Conservation (phyloP, 2,888 invertebrate species). For the Acleris holmiana region DNA sequence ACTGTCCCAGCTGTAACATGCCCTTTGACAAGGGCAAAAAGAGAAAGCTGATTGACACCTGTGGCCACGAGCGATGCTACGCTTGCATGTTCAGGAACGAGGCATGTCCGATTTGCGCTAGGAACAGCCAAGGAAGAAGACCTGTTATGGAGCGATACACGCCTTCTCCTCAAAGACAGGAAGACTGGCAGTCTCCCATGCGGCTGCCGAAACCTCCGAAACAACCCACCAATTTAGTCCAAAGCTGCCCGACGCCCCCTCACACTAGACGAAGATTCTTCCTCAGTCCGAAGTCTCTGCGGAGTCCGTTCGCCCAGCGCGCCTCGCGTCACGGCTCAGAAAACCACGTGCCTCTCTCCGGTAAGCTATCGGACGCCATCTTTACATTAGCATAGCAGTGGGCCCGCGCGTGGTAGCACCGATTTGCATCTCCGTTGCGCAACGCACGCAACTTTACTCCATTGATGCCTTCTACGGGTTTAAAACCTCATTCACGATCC, state of each 20-base stretch:
- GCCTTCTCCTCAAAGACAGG: constrained; percentile 73
- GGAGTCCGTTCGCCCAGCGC: constrained; percentile 89
- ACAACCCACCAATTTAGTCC: constrained; percentile 78
- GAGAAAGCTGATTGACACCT: constrained; percentile 96
- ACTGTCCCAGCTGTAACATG: constrained; percentile 94
- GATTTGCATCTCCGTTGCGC: constrained; percentile 65
- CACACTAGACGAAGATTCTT: constrained; percentile 91
- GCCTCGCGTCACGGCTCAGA: constrained; percentile 79
- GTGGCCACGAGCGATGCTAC: constrained; percentile 98
- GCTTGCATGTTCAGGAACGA: constrained; percentile 97
- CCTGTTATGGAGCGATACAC: constrained; percentile 78
- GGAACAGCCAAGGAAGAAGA: constrained; percentile 67
- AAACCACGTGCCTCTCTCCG: constrained; percentile 88
- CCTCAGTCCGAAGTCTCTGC: constrained; percentile 91
- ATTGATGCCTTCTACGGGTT: constrained; percentile 65
- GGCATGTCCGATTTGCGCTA: constrained; percentile 93
- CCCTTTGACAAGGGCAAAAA: constrained; percentile 98
- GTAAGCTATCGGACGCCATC: constrained; percentile 72
- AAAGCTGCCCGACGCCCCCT: constrained; percentile 93
- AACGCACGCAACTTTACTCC: constrained; percentile 62
- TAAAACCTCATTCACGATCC: constrained; percentile 65
- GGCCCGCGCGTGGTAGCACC: constrained; percentile 55
- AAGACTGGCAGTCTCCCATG: constrained; percentile 80
- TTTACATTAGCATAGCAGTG: constrained; percentile 57
- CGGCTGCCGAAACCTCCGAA: constrained; percentile 86